Evolutionary conservation across 2,888 invertebrate species (phyloP).

Genomic region (Tachina fera): DNA sequence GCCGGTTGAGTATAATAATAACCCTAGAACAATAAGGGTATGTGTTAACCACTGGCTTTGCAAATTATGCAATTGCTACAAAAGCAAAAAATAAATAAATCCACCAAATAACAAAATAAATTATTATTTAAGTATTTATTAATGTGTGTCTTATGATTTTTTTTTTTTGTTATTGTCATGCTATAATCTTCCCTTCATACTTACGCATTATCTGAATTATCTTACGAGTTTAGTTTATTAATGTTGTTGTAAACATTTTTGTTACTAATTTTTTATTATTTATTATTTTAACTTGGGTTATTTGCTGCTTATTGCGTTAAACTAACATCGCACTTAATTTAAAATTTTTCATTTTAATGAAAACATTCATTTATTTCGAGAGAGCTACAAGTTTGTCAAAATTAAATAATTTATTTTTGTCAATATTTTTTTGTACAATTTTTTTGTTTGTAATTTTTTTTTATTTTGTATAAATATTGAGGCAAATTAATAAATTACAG

Average conservation of each 20-base stretch:
- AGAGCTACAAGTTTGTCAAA: slow-evolving; percentile 77
- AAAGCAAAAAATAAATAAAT: slow-evolving; percentile 25
- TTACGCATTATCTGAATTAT: not conserved
- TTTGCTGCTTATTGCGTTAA: not conserved
- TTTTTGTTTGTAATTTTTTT: too few relatives aligned
- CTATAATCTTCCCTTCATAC: not conserved
- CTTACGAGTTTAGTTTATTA: not conserved
- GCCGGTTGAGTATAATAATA: slow-evolving; percentile 97
- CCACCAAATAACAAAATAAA: slow-evolving; percentile 29
- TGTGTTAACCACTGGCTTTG: slow-evolving; percentile 79
- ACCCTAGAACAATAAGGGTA: slow-evolving; percentile 96
- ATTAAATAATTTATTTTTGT: slow-evolving; percentile 19
- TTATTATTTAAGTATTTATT: not conserved
- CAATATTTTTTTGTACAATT: too few relatives aligned
- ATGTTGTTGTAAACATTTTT: not conserved
- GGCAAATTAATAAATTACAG: too few relatives aligned
- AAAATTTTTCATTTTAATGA: not conserved
- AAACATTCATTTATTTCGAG: slow-evolving; percentile 74
- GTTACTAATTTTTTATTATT: slow-evolving; percentile 20
- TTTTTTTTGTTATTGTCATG: not conserved
- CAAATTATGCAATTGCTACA: slow-evolving; percentile 5
- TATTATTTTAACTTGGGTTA: not conserved
- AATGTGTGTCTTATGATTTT: not conserved
- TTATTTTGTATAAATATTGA: not conserved
- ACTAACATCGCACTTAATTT: not conserved